Base-by-base conservation (phyloP, 1,140 invertebrate genomes). In the Cydia amplana region DNA sequence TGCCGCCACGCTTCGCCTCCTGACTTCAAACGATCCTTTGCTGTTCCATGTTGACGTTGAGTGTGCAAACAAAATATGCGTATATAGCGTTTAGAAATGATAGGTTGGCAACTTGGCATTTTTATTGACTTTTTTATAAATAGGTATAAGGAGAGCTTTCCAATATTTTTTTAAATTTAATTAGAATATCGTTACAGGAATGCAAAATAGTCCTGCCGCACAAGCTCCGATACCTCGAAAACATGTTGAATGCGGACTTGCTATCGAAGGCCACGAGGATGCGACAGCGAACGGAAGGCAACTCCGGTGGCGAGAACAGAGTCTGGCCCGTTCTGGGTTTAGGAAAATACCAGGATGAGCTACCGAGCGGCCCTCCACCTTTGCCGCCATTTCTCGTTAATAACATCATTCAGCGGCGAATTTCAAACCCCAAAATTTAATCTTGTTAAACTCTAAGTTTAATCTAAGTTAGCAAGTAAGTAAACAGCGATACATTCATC, bases 221-320 rank as follows among this genome's bases (percentile, higher is more conserved):
- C 78, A 91, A 91, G 74, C 77, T 91, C 9, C 74, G 90, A 43
- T 91, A 91, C 73, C 79, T 91, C 51, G 88, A 91, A 74, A 91
- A 90, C 32, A 91, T 91, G 90, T 72, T 91, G n/a, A 91, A 90
- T 72, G 84, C 88, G 0, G 90, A 91, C 60, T 87, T 91, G 0
- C 80, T 90, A 7, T 87, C 86, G 0, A 91, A 91, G 65, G 87
- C 88, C 3, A 85, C 87, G 4, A 89, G 87, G 70, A 86, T 91
- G n/a, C 79, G 90, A 0, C 87, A 89, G 65, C 76, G 86, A 32
- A 87, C 90, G 72, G 88, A 90, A 79, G 83, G 82, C 3, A 91
- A 90, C 32, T 87, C 90, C 63, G 80, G 81, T 16, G 82, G 80
- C 49, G 88, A 90, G 14, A 83, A 87, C 1, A 89, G 89, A 67